Evolutionary conservation across 2,888 invertebrate species (phyloP).

Genomic region (Gymnoscelis rufifasciata): DNA sequence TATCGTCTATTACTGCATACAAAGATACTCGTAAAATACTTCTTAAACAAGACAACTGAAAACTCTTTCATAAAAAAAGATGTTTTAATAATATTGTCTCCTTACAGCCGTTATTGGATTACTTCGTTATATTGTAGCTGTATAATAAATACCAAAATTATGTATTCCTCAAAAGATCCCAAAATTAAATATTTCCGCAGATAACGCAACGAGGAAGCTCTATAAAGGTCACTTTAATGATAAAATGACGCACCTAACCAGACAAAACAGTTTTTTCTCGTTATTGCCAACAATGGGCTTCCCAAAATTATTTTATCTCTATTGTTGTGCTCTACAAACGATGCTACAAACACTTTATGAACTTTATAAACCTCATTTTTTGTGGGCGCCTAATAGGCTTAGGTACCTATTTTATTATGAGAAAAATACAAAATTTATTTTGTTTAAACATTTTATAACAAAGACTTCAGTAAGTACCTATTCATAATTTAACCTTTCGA

Average conservation of each 20-base stretch:
- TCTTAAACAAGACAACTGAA: too few relatives aligned
- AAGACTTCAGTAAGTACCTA: too few relatives aligned
- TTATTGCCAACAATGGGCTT: constrained; percentile 24
- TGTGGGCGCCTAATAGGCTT: background rate
- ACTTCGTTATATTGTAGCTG: background rate
- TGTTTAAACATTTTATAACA: too few relatives aligned
- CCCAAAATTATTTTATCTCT: constrained; percentile 19
- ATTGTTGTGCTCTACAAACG: constrained; percentile 12
- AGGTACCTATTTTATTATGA: too few relatives aligned
- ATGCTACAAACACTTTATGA: constrained; percentile 2
- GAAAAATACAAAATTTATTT: too few relatives aligned
- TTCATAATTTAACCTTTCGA: too few relatives aligned
- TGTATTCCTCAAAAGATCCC: too few relatives aligned
- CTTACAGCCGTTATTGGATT: too few relatives aligned
- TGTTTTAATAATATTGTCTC: too few relatives aligned
- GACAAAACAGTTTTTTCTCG: constrained; percentile 21
- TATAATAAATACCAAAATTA: background rate
- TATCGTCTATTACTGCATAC: background rate
- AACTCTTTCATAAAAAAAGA: too few relatives aligned
- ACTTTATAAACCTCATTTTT: background rate
- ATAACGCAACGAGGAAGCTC: constrained; percentile 17
- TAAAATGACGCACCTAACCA: constrained; percentile 20
- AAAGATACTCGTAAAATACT: too few relatives aligned
- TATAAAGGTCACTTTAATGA: constrained; percentile 26
- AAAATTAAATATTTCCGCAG: background rate